Evolutionary conservation across 2,888 invertebrate species (phyloP), one percentile per base, ranked within the genome.

Genomic region (Mallateleia sp.): DNA sequence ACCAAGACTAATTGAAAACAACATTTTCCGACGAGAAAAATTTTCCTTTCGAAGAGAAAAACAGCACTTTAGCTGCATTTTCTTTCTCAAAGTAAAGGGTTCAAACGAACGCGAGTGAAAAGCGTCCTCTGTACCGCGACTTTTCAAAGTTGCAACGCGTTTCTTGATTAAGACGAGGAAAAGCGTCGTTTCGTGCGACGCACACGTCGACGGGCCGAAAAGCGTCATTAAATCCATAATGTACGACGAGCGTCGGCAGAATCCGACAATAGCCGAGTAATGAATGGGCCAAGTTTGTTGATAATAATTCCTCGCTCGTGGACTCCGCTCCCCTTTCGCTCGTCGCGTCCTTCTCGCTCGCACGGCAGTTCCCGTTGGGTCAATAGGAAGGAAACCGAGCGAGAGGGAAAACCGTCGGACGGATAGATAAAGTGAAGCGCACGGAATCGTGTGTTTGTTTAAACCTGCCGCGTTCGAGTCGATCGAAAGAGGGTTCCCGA

Each of bases 401-500:
- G 56, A 72, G 32, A 32, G 47, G 42, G 56, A 80, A 71, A 71
- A 45, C 15, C 38, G 54, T 14, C 50, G 18, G 47, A 54, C 62
- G 28, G 34, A 71, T 52, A 69, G 66, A 79, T 62, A 79, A 62
- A 69, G 56, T 28, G 72, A 66, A 66, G 72, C 56, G 42, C 54
- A 45, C 58, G 62, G 38, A 71, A 77, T 82, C 52, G 50, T 60
- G 69, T 72, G 82, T 86, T 82, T 82, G 79, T 82, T 86, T 82
- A 82, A 86, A 74, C 62, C 74, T 74, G 64, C 72, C 54, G 58
- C 67, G 62, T 72, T 67, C 67, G 79, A 79, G 54, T 67, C 60
- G 78, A 82, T 82, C 86, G 82, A 86, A 82, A 72, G 78, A 86
- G 86, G 86, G 78, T 78, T 74, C 79, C 74, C 58, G 32, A 66